Evolutionary conservation across 2,797 vertebrate genomes (phyloP), one percentile per base, ranked within the genome.

Genomic region (Simalia tracyae): DNA sequence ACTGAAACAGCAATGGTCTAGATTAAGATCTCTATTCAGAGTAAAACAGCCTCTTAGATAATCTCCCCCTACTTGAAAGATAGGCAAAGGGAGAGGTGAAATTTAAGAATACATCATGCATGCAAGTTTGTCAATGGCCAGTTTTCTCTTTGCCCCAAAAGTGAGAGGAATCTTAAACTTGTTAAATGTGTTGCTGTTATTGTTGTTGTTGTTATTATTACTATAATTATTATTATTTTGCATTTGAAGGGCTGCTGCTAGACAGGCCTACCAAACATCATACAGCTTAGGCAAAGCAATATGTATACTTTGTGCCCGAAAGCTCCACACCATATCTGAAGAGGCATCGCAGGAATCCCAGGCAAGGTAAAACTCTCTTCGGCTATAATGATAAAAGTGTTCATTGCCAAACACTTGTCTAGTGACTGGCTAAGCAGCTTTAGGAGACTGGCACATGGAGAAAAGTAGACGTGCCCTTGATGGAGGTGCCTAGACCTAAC

Each of bases 251-350:
- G 95, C 93, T 22, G 89, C 97, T 54, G 95, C 96, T 17, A 94
- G 94, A 88, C 95, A 92, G 36, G 36, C 94, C 56, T 95, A 95
- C 93, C 96, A 93, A 91, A 92, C 93, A 0, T 3, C 96, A 15
- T 94, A 94, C 5, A 17, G 50, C 57, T 14, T 92, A 19, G 94
- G 93, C 14, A 96, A 93, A 89, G 92, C 96, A 0, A 97, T 95
- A 1, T 97, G 97, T 11, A 94, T 95, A 4, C 93, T 98, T 56
- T 98, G 97, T 42, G 97, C 98, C 57, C 97, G 98, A 92, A 97
- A 98, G 94, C 91, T 97, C 66, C 97, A 97, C 92, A 96, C 97
- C 42, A 97, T 97, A 1, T 91, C 89, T 54, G 98, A 98, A 1
- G 98, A 99, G 96, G 96, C 96, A 46, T 96, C 96, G 28, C 95